These are phyloP conservation scores for Triplophysa bombifrons DNA, from an alignment of 2,797 vertebrate genomes.

Conservation along the genomic window DNA sequence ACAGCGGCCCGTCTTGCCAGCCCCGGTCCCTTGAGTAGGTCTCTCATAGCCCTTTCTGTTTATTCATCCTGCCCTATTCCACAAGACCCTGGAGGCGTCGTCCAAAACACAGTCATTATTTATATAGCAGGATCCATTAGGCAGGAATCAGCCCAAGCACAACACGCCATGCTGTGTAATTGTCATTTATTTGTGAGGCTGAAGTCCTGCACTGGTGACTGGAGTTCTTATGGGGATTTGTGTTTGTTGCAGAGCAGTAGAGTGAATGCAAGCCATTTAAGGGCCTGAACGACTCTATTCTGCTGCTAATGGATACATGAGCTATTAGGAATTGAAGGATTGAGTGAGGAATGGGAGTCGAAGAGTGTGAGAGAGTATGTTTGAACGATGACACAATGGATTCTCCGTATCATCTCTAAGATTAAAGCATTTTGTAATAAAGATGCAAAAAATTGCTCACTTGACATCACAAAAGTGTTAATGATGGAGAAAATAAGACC, in stretches of 20 bases:
- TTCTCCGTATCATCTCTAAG: not conserved
- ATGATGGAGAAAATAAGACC: constrained; percentile 5
- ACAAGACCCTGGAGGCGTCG: constrained; percentile 54
- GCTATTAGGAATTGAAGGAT: constrained; percentile 25
- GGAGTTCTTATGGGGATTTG: constrained; percentile 43
- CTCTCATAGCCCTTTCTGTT: constrained; percentile 48
- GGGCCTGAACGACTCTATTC: constrained; percentile 35
- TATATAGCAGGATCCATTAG: constrained; percentile 51
- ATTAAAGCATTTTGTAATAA: constrained; percentile 4
- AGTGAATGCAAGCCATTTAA: constrained; percentile 48
- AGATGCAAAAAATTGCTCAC: not conserved
- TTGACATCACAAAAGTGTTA: not conserved
- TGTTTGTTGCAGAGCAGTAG: constrained; percentile 37
- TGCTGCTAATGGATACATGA: constrained; percentile 37
- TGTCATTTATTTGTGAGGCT: constrained; percentile 54
- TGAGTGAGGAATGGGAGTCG: constrained; percentile 18
- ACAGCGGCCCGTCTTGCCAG: constrained; percentile 23
- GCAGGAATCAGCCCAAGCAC: constrained; percentile 49
- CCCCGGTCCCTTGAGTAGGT: constrained; percentile 14
- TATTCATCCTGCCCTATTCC: constrained; percentile 45
- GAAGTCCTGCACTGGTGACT: constrained; percentile 47
- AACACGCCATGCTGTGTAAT: constrained; percentile 48
- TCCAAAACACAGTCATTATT: constrained; percentile 63
- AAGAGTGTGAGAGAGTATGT: constrained; percentile 15
- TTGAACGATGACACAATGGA: constrained; percentile 1